These are phyloP conservation scores for Epinotia bilunana DNA, from an alignment of 2,888 invertebrate genomes.

Conservation along the genomic window DNA sequence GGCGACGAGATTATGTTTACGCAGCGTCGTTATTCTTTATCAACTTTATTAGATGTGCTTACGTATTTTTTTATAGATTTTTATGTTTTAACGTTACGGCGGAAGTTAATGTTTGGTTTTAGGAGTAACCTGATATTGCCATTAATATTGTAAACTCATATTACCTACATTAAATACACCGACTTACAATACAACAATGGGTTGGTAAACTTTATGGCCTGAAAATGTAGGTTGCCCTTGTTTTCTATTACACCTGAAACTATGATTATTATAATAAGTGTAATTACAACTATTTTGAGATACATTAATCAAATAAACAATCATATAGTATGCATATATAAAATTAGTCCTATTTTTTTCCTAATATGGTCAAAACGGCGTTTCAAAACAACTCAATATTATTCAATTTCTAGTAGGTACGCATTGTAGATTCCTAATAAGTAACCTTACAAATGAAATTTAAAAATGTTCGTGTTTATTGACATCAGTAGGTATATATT, in stretches of 20 bases:
- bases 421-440: too few relatives aligned
- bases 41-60: constrained; percentile 46
- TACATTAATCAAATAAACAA: too few relatives aligned
- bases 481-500: too few relatives aligned
- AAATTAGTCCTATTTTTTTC: too few relatives aligned
- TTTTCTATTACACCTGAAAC: too few relatives aligned
- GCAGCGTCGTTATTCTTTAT: constrained; percentile 52
- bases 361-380: too few relatives aligned
- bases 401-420: too few relatives aligned
- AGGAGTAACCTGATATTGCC: constrained; percentile 28
- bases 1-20: constrained; percentile 51
- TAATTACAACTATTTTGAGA: too few relatives aligned
- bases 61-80: constrained; percentile 39
- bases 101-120: constrained; percentile 35
- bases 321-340: too few relatives aligned
- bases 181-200: not conserved
- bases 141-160: constrained; percentile 8
- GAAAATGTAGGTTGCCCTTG: not conserved
- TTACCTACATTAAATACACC: not conserved
- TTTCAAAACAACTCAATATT: too few relatives aligned
- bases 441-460: too few relatives aligned
- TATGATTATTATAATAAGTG: too few relatives aligned
- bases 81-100: constrained; percentile 36
- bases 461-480: not conserved
- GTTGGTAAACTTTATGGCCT: not conserved